phyloP scores from a whole-genome alignment of 2,888 invertebrate genomes.

The Fragum sueziense region DNA sequence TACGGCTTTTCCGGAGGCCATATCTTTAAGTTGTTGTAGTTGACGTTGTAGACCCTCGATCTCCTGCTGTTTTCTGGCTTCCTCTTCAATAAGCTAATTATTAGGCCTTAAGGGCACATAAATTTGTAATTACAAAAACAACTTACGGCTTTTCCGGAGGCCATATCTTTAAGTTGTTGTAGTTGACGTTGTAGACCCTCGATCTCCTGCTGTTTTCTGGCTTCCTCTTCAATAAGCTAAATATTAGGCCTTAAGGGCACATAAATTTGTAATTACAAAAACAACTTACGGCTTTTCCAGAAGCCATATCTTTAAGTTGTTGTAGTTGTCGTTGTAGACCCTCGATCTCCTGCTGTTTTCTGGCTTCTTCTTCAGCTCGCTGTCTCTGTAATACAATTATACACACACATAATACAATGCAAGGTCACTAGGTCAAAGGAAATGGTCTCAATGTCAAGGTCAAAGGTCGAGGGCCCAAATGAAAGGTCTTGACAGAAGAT shows the following conservation, averaged over 20 bases:
- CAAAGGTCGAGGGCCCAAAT: no score
- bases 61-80: conserved; percentile 78
- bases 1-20: conserved; percentile 74
- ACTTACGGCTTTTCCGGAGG: conserved; percentile 71
- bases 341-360: conserved; percentile 80
- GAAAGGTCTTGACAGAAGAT: no score
- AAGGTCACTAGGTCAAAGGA: no score
- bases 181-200: conserved; percentile 79
- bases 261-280: no score
- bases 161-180: conserved; percentile 77
- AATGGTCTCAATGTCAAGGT: no score
- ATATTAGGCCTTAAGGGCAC: no score
- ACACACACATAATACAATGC: no score
- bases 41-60: conserved; percentile 80
- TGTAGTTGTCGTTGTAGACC: conserved; percentile 79
- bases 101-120: no score
- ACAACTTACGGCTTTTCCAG: conserved; percentile 72
- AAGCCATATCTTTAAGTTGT: conserved; percentile 76
- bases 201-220: conserved; percentile 79
- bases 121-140: no score
- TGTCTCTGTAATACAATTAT: conserved; percentile 71
- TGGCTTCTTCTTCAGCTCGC: conserved; percentile 75
- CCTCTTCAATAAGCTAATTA: no score
- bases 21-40: conserved; percentile 76
- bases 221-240: conserved; percentile 78